These are phyloP conservation scores for Gila robusta DNA, from an alignment of 2,797 vertebrate species.

Conservation along the genomic window DNA sequence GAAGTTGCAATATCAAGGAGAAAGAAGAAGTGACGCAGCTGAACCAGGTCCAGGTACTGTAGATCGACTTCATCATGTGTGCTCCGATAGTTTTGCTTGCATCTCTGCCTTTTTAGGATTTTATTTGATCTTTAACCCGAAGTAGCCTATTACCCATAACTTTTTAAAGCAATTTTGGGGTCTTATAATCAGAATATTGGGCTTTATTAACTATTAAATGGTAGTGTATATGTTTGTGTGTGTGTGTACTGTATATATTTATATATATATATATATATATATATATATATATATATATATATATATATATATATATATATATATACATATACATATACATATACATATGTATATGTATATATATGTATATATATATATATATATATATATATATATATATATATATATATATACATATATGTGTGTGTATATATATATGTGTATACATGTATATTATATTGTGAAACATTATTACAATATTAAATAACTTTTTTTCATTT, in stretches of 20 bases:
- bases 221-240: neutral
- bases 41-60: slow-evolving; percentile 38
- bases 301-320: no score
- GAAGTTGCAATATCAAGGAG: slow-evolving; percentile 88
- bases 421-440: no score
- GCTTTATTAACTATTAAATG: neutral
- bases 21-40: slow-evolving; percentile 73
- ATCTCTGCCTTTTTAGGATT: neutral
- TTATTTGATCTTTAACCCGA: neutral
- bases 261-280: neutral
- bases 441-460: no score
- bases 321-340: no score
- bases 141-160: neutral
- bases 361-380: no score
- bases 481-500: no score
- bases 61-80: neutral
- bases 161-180: neutral
- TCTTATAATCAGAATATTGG: neutral
- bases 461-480: no score
- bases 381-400: no score
- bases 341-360: neutral
- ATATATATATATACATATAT: no score
- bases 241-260: no score
- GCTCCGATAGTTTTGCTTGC: neutral
- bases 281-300: no score